Base-by-base conservation (phyloP, 2,113 vertebrate species). In the Progne subis region DNA sequence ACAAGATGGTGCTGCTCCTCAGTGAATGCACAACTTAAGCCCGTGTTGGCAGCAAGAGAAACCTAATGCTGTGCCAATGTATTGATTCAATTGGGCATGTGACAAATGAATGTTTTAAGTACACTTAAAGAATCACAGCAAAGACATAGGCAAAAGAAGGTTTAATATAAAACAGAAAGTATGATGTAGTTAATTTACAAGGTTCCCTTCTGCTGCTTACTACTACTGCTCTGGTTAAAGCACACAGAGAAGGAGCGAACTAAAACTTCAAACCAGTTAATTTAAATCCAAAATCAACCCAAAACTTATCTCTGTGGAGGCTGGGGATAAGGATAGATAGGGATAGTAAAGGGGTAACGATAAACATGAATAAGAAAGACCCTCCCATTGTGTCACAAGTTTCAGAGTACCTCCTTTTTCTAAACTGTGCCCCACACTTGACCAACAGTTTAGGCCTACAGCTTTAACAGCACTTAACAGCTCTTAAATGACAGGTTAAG, bases 41-140 rank as follows among this genome's bases (percentile, higher is more conserved):
- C 23, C 2, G 3, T 1, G 2, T 1, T 8, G 25, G 14, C 50
- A 64, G 19, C 44, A 55, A 16, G 9, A 32, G 31, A 9, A 7
- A 19, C 50, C 18, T 39, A 6, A 6, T 18, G 4, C 24, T 15
- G 28, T 17, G 21, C 12, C 29, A 28, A 37, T 37, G 37, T 37
- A 37, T 37, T 37, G 37, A 37, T 37, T 37, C 37, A 37, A 37
- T 37, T 37, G 37, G 37, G 37, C 8, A 37, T 37, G 37, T 37
- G 37, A 37, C 37, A 28, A 63, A 29, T 7, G 7, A 55, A 14
- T 41, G 19, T 25, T 63, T 63, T 31, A 34, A 63, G 6, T 19
- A 29, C 13, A 18, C 49, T 31, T n/a, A 47, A 61, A 61, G 41
- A 34, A 63, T 55, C 15, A 28, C 12, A 18, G 15, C 10, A 41